Evolutionary conservation across 2,797 vertebrate species (phyloP).

Genomic region (Oryzias sinensis): DNA sequence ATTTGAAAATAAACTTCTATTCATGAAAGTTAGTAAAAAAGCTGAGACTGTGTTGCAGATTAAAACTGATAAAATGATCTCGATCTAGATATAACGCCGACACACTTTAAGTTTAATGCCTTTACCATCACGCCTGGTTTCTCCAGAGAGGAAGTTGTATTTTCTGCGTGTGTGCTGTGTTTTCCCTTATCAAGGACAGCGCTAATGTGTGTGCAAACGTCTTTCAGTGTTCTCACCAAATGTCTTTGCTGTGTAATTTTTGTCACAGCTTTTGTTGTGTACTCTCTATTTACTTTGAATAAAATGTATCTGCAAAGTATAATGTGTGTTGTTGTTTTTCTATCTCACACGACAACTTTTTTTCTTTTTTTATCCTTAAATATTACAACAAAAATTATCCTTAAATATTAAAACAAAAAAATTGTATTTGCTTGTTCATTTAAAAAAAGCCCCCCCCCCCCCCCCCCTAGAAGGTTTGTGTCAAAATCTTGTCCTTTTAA

Average conservation of each 20-base stretch:
- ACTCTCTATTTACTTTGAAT: conserved; percentile 90
- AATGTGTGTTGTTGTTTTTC: not conserved
- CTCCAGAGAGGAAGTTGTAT: no score
- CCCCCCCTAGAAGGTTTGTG: not conserved
- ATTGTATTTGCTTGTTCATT: conserved; percentile 2
- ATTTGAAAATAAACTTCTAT: no score
- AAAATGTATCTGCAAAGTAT: conserved; percentile 88
- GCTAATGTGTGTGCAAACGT: conserved; percentile 55
- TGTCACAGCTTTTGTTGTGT: conserved; percentile 77
- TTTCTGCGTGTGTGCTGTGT: conserved; percentile 41
- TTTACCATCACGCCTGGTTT: not conserved
- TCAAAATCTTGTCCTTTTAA: not conserved
- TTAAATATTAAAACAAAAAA: not conserved
- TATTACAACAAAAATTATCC: not conserved
- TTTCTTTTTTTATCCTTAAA: not conserved
- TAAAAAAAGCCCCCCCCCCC: not conserved
- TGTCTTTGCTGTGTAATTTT: conserved; percentile 80
- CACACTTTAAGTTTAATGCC: no score
- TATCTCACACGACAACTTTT: not conserved
- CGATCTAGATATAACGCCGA: no score
- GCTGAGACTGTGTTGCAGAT: no score
- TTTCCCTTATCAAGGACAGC: conserved; percentile 71
- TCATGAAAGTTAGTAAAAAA: no score
- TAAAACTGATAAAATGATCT: no score
- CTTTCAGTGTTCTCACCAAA: conserved; percentile 74